These are phyloP conservation scores for Zaprionus kolodkinae DNA, from an alignment of 1,140 invertebrate species.

Conservation along the genomic window DNA sequence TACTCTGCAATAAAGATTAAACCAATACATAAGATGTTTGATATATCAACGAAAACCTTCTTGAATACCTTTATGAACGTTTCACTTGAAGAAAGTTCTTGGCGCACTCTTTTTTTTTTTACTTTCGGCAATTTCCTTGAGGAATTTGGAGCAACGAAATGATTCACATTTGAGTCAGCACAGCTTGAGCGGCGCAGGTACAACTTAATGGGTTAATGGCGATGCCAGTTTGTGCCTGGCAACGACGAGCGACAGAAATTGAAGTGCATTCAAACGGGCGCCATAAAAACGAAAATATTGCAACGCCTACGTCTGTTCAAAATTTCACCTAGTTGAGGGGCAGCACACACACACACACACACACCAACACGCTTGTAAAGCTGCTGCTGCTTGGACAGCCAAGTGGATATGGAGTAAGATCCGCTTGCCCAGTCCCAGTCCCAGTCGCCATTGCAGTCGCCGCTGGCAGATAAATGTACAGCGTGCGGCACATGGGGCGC, in stretches of 20 bases:
- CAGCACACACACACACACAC: constrained; percentile 13
- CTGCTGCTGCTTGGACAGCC: constrained; percentile 35
- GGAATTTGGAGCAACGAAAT: constrained; percentile 6
- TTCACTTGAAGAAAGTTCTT: constrained; percentile 1
- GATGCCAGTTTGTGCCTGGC: constrained; percentile 48
- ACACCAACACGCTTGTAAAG: constrained; percentile 56
- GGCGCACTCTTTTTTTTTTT: not conserved
- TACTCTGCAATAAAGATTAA: not conserved
- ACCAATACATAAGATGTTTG: too few relatives aligned
- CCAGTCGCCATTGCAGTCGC: constrained; percentile 33
- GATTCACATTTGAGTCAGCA: constrained; percentile 18
- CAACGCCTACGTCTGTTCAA: constrained; percentile 65
- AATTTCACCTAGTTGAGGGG: constrained; percentile 62
- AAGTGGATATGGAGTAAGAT: constrained; percentile 64
- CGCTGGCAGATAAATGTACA: constrained; percentile 66
- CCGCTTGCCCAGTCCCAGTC: constrained; percentile 42
- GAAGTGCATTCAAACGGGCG: constrained; percentile 66
- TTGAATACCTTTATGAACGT: not conserved
- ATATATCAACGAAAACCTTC: too few relatives aligned
- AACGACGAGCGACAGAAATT: constrained; percentile 55
- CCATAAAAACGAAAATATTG: constrained; percentile 72
- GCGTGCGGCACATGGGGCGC: constrained; percentile 39
- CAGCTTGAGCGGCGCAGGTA: constrained; percentile 42
- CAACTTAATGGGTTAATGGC: constrained; percentile 58
- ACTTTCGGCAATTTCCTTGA: not conserved